Percentiles rank a stretch among this genome's conserved stretches.
Conservation (phyloP, 2,113 vertebrate genomes). For the Sebastes schlegelii region DNA sequence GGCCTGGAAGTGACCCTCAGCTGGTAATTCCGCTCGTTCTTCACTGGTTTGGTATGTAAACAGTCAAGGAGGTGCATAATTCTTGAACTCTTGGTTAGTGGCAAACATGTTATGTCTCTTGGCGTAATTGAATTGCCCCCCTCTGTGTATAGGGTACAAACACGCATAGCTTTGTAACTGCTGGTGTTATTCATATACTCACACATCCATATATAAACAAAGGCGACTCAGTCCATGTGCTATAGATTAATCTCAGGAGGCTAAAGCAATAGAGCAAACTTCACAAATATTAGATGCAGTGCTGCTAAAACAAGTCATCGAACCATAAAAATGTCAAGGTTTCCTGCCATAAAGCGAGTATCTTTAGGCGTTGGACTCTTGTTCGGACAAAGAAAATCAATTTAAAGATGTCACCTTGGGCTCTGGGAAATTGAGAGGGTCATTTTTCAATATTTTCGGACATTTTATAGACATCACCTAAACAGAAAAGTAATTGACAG, state of each 20-base stretch:
- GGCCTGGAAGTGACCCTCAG: constrained; percentile 53
- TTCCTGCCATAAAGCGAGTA: neutral
- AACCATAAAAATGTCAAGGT: neutral
- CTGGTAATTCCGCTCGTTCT: constrained; percentile 48
- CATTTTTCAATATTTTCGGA: neutral
- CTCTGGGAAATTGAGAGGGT: neutral
- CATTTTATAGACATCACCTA: neutral
- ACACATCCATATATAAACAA: constrained; percentile 48
- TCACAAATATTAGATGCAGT: constrained; percentile 6
- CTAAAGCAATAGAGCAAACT: constrained; percentile 26
- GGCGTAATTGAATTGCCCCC: constrained; percentile 7
- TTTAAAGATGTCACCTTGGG: neutral
- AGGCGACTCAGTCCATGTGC: constrained; percentile 23
- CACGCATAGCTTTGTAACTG: constrained; percentile 24
- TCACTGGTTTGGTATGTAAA: constrained; percentile 54
- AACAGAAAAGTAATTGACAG: neutral
- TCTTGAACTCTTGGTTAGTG: constrained; percentile 25
- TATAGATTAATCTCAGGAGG: constrained; percentile 34
- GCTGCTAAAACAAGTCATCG: neutral
- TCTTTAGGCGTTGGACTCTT: neutral
- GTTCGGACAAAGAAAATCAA: neutral
- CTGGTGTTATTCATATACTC: constrained; percentile 50
- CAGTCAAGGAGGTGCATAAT: constrained; percentile 34
- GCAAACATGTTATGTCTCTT: constrained; percentile 14
- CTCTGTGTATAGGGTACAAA: constrained; percentile 23